Conservation (phyloP, 1,140 invertebrate species). For the Choristoneura fumiferana region DNA sequence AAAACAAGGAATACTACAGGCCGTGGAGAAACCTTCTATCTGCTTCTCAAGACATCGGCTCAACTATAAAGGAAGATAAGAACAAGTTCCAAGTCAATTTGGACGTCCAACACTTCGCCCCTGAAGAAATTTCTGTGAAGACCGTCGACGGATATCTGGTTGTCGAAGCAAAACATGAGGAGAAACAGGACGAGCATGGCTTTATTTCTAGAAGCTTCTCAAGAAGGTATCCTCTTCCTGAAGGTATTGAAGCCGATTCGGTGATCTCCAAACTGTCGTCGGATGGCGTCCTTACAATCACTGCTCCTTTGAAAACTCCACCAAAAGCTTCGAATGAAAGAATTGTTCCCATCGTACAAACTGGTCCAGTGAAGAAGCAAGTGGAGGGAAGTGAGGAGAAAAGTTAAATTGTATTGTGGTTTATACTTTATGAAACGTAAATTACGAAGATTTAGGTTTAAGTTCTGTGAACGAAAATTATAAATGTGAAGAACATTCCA, state of each 20-base stretch:
- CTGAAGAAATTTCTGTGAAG: conserved; percentile 91
- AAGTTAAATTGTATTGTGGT: too few species aligned
- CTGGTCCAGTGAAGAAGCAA: conserved; percentile 55
- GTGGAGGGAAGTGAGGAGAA: conserved; percentile 16
- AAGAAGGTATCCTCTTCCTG: conserved; percentile 83
- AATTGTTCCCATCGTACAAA: conserved; percentile 61
- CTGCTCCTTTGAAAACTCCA: conserved; percentile 78
- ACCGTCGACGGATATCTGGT: conserved; percentile 84
- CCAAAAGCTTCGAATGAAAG: conserved; percentile 55
- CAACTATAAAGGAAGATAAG: conserved; percentile 44
- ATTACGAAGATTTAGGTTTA: too few species aligned
- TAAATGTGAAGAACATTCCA: too few species aligned
- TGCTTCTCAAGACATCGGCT: conserved; percentile 26
- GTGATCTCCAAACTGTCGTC: conserved; percentile 85
- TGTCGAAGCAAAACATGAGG: conserved; percentile 87
- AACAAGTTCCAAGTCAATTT: conserved; percentile 83
- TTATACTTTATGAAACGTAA: too few species aligned
- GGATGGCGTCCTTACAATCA: conserved; percentile 86
- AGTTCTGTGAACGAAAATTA: too few species aligned
- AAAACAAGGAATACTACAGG: conserved; percentile 17
- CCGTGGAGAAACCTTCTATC: conserved; percentile 30
- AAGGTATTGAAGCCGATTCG: conserved; percentile 83
- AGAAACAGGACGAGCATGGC: conserved; percentile 86
- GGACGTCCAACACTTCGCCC: conserved; percentile 92
- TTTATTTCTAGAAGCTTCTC: conserved; percentile 86